These are phyloP conservation scores for Noctua janthe DNA, from an alignment of 2,888 invertebrate genomes.

Conservation along the genomic window DNA sequence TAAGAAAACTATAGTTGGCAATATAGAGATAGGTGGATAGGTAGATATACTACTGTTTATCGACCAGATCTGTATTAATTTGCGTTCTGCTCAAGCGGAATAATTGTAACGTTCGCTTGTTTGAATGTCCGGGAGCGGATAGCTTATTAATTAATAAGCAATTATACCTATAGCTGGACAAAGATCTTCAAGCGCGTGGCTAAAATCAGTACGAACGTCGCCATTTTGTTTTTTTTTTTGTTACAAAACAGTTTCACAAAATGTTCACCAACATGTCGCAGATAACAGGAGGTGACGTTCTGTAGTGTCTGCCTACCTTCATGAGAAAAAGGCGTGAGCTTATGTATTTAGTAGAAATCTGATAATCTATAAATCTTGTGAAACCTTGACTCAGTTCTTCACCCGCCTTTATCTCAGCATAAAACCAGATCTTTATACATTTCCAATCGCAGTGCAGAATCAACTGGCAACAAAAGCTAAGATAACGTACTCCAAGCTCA, in stretches of 20 bases:
- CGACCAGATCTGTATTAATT: conserved; percentile 37
- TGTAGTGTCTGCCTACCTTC: not conserved
- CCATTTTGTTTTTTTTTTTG: not conserved
- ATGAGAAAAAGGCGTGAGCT: not conserved
- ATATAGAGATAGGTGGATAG: not conserved
- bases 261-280: not conserved
- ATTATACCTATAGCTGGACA: not conserved
- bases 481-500: conserved; percentile 61
- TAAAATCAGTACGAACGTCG: not conserved
- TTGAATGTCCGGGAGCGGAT: not conserved
- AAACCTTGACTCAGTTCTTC: conserved; percentile 11
- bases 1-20: conserved; percentile 42
- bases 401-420: conserved; percentile 26
- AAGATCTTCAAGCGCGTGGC: not conserved
- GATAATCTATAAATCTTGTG: not conserved
- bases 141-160: not conserved
- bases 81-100: conserved; percentile 20
- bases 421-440: conserved; percentile 43
- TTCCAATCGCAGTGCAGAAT: conserved; percentile 52
- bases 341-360: not conserved
- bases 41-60: conserved; percentile 30
- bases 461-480: conserved; percentile 50
- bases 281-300: not conserved
- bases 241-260: not conserved
- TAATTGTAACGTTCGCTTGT: not conserved